Percentiles rank a stretch among this genome's conserved stretches.
These are phyloP conservation scores for Stenolophus ochropezus DNA, from an alignment of 2,888 invertebrate species.

Conservation along the genomic window DNA sequence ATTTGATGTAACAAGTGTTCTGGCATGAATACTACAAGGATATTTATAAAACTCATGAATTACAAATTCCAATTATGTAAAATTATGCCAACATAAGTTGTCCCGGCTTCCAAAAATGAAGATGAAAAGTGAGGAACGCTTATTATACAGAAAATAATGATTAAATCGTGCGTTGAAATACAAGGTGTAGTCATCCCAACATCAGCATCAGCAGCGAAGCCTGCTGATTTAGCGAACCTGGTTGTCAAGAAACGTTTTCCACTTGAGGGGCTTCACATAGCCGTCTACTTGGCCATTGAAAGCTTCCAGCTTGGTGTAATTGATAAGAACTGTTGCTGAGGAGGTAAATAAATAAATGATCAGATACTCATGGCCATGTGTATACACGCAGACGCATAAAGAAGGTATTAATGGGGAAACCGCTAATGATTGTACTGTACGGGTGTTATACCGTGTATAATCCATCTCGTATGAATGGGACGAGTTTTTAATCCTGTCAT, in stretches of 20 bases:
- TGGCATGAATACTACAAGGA: not conserved
- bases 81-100: not conserved
- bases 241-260: constrained; percentile 15
- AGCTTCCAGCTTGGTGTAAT: constrained; percentile 8
- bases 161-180: constrained; percentile 24
- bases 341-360: constrained; percentile 38
- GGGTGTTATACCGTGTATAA: constrained; percentile 69
- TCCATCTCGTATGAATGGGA: constrained; percentile 72
- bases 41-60: not conserved
- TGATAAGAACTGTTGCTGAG: constrained; percentile 8
- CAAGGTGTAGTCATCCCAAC: not conserved
- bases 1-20: not conserved
- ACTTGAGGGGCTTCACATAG: constrained; percentile 5
- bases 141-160: constrained; percentile 40
- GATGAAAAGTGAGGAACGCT: constrained; percentile 11
- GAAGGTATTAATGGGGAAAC: constrained; percentile 64
- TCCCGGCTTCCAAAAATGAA: not conserved
- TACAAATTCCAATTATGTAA: not conserved
- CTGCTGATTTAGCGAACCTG: constrained; percentile 33
- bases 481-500: constrained; percentile 72
- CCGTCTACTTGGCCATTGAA: constrained; percentile 13
- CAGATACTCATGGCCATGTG: constrained; percentile 6
- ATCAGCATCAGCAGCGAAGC: not conserved
- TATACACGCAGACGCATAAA: constrained; percentile 32
- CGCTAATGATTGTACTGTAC: constrained; percentile 67